Evolutionary conservation across 2,113 vertebrate genomes (phyloP).

Genomic region (Turdus rufiventris): DNA sequence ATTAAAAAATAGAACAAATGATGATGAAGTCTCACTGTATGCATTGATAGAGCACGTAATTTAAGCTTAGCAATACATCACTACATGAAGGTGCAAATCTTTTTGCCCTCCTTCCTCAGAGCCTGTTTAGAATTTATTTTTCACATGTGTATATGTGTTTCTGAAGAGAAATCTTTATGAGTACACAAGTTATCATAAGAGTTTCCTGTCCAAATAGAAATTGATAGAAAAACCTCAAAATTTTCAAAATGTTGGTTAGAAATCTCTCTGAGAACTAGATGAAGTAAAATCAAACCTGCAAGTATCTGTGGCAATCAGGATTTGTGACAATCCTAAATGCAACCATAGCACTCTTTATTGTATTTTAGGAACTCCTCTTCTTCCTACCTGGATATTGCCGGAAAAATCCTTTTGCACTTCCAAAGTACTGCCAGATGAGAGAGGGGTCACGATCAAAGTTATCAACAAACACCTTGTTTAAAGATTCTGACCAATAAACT

Average conservation of each 20-base stretch:
- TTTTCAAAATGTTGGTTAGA: not conserved
- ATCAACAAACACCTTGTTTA: constrained; percentile 97
- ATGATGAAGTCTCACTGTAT: not conserved
- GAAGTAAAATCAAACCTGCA: not conserved
- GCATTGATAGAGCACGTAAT: not conserved
- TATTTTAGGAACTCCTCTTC: not conserved
- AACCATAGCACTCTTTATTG: not conserved
- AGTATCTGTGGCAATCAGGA: not conserved
- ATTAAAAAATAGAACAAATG: not conserved
- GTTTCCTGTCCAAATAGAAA: not conserved
- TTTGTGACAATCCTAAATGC: not conserved
- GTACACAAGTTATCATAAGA: not conserved
- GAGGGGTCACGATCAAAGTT: constrained; percentile 97
- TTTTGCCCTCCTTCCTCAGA: not conserved
- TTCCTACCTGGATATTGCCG: constrained; percentile 95
- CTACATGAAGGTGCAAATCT: not conserved
- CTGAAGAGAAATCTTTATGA: not conserved
- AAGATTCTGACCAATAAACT: constrained; percentile 96
- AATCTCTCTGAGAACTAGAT: not conserved
- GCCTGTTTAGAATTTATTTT: not conserved
- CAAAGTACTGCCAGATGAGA: constrained; percentile 98
- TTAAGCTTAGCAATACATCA: not conserved
- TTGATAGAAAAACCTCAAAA: not conserved
- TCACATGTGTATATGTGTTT: not conserved
- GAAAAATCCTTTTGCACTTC: constrained; percentile 98